Evolutionary conservation across 2,888 invertebrate species (phyloP).

Genomic region (Pachydiplax longipennis): DNA sequence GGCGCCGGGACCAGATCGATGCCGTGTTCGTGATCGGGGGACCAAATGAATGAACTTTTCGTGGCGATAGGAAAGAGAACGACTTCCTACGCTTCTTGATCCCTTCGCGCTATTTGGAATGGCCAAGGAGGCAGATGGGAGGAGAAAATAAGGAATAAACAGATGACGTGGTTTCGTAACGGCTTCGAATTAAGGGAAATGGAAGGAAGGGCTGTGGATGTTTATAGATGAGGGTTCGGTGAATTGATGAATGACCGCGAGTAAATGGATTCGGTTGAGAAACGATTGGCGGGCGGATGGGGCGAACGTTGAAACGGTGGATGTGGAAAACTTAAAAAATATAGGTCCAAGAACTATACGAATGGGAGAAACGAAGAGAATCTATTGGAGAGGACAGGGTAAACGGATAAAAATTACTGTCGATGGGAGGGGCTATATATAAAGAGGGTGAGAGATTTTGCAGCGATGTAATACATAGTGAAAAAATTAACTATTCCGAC

Average conservation of each 20-base stretch:
- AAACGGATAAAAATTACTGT: no score
- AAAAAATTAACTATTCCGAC: no score
- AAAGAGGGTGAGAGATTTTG: no score
- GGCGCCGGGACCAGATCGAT: slow-evolving; percentile 1
- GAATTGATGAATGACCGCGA: background rate
- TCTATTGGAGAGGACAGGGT: no score
- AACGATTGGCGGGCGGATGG: background rate
- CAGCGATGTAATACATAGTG: no score
- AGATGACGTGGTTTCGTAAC: background rate
- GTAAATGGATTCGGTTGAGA: background rate
- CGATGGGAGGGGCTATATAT: no score
- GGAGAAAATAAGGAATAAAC: background rate
- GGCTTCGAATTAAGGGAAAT: background rate
- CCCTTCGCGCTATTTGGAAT: background rate
- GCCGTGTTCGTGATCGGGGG: slow-evolving; percentile 25
- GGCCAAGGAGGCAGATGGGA: no score
- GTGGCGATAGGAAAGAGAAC: background rate
- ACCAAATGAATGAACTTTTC: background rate
- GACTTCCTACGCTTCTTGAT: background rate
- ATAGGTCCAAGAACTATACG: no score
- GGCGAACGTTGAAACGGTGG: background rate
- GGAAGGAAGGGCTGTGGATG: background rate
- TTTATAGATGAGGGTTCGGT: background rate
- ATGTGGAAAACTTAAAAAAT: background rate
- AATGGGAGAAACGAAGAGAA: no score